phyloP scores from a whole-genome alignment of 2,888 invertebrate species.

The Tenthredo notha region DNA sequence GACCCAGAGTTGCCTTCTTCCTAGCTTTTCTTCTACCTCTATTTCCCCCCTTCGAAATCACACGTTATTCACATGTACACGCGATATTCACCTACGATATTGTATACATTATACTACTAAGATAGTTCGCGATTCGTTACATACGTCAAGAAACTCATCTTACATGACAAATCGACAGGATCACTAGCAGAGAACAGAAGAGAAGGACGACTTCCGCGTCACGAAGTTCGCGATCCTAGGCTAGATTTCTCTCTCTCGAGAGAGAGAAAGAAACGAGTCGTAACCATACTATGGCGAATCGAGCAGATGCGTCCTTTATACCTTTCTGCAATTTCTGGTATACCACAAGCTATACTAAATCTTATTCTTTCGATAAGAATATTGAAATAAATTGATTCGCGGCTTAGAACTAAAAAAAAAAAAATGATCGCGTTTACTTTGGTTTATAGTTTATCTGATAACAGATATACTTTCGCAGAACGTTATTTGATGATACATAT shows the following conservation, averaged over 20 bases:
- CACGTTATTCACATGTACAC: background rate
- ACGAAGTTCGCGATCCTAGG: constrained; percentile 35
- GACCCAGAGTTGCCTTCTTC: constrained; percentile 73
- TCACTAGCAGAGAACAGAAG: background rate
- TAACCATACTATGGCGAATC: background rate
- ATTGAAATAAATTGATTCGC: background rate
- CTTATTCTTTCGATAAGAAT: background rate
- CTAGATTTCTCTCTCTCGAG: constrained; percentile 31
- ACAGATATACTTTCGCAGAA: background rate
- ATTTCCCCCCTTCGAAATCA: background rate
- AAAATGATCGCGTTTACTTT: background rate
- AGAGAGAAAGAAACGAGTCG: constrained; percentile 25
- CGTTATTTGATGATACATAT: background rate
- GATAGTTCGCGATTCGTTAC: constrained; percentile 10
- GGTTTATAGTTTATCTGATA: background rate
- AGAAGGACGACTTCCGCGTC: constrained; percentile 39
- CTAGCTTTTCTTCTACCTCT: constrained; percentile 29
- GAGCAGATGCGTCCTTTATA: background rate
- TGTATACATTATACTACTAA: background rate
- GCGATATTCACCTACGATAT: background rate
- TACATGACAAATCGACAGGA: background rate
- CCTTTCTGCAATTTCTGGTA: background rate
- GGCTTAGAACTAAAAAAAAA: too few species aligned
- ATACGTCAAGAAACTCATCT: background rate
- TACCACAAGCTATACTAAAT: background rate